phyloP scores from a whole-genome alignment of 2,797 vertebrate species.

The Moxostoma hubbsi region DNA sequence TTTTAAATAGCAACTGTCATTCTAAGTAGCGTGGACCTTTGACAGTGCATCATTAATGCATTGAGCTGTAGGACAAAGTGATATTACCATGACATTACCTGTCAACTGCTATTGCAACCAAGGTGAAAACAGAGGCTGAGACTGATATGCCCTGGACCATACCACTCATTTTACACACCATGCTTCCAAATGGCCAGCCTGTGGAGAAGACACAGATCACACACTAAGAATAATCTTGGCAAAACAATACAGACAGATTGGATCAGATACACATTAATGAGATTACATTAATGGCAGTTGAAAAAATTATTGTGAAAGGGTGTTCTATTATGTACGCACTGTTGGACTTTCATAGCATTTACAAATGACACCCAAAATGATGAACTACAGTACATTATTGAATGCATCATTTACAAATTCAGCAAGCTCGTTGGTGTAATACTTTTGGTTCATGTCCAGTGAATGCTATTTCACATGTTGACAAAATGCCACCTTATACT shows the following conservation, averaged over 20 bases:
- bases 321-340: neutral
- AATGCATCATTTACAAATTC: neutral
- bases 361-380: neutral
- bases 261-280: neutral
- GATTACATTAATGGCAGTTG: constrained; percentile 4
- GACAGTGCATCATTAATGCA: neutral
- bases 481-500: neutral
- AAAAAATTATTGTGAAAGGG: neutral
- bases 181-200: constrained; percentile 84
- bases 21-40: neutral
- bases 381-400: neutral
- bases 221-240: neutral
- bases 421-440: neutral
- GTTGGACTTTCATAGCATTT: neutral
- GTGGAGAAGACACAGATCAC: constrained; percentile 49
- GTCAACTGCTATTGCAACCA: constrained; percentile 91
- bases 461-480: neutral
- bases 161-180: constrained; percentile 87
- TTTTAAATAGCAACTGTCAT: neutral
- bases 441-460: neutral
- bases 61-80: constrained; percentile 4
- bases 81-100: constrained; percentile 76
- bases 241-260: neutral
- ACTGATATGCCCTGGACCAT: constrained; percentile 93
- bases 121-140: constrained; percentile 91